Base-by-base conservation (phyloP, 1,140 invertebrate species). In the Drosophila auraria region DNA sequence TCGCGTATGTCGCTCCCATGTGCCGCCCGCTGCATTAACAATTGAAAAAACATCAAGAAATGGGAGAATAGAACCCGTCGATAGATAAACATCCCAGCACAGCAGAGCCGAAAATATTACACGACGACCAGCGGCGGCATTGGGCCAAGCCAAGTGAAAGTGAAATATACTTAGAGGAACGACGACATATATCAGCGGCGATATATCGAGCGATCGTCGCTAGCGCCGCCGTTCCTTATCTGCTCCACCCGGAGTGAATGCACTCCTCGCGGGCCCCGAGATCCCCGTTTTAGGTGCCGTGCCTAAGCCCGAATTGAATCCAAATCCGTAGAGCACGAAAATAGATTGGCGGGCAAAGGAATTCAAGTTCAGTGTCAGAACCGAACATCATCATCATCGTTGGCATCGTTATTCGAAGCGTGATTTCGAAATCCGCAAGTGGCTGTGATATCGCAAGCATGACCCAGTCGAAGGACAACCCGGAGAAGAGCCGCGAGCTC, bases 401-500 rank as follows among this genome's bases (percentile, higher is more conserved):
- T 11, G 12, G 36, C 33, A 54, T 40, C 42, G 11, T 49, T 23
- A 12, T 44, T 38, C 36, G 36, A 42, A 14, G 36, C 36, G 8
- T 12, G 25, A 47, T 44, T 44, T 54, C 38, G 38, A 36, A 15
- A 30, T 17, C 38, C 38, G 38, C 30, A n/a, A 23, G 12, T 40
- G 49, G 23, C 68, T 80, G 83, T 83, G 80, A 83, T 77, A 84
- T 36, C 45, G n/a, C 4, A 27, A 69, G 69, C 63, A 89, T 90
- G 89, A 71, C 79, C 40, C 77, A 81, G 36, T 53, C 79, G 25
- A 92, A 79, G 65, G 90, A 92, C 17, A 81, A 90, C 47, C 33
- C 64, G 61, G 91, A 92, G 57, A 91, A 91, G 68, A 64, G 68
- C 3, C 79, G 77, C 33, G 86, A 91, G 66, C 61, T 60, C n/a